Percentiles rank a stretch among this genome's conserved stretches.
phyloP scores from a whole-genome alignment of 2,113 vertebrate species.

The Phrynosoma platyrhinos region DNA sequence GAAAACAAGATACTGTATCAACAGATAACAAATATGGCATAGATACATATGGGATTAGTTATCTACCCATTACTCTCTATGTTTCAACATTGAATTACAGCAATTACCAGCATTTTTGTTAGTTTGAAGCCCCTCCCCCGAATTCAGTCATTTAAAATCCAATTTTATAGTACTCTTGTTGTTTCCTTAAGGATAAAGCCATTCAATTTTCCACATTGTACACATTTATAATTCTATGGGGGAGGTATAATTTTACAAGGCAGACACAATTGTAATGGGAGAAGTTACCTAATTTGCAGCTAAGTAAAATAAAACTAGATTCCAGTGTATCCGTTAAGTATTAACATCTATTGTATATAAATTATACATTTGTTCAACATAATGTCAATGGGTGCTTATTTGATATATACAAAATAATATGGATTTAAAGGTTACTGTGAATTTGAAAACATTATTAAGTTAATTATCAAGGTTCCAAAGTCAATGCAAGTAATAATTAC shows the following conservation, averaged over 20 bases:
- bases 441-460: neutral
- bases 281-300: neutral
- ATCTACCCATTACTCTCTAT: neutral
- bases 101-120: neutral
- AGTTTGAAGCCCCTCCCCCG: neutral
- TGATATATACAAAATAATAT: neutral
- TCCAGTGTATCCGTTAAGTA: neutral
- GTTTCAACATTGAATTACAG: neutral
- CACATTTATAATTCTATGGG: neutral
- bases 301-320: neutral
- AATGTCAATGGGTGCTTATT: neutral
- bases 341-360: neutral
- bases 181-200: neutral
- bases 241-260: too few relatives aligned
- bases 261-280: too few relatives aligned
- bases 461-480: neutral
- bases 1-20: neutral
- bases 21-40: neutral
- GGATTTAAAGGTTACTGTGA: neutral
- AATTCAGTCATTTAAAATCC: neutral
- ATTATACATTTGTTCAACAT: neutral
- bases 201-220: neutral
- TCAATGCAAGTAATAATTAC: slow-evolving; percentile 2
- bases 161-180: neutral
- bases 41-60: neutral